These are phyloP conservation scores for Tetranychus piercei DNA, from an alignment of 2,888 invertebrate genomes.

Conservation along the genomic window DNA sequence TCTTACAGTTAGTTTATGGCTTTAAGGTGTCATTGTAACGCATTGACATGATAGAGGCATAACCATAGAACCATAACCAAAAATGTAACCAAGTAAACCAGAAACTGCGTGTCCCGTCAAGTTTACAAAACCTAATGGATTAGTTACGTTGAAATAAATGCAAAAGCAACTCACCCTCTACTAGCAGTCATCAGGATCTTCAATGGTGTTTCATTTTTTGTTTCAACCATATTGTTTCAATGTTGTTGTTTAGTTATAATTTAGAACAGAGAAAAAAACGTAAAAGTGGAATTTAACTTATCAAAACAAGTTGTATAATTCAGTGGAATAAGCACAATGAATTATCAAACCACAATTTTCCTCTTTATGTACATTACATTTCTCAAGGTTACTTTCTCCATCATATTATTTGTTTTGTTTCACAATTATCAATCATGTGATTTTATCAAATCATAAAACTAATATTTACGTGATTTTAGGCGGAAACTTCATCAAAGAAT, in stretches of 20 bases:
- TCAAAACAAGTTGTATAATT: neutral
- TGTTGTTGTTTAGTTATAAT: neutral
- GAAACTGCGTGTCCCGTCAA: neutral
- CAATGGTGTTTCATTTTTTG: neutral
- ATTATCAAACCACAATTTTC: too few species aligned
- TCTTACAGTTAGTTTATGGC: neutral
- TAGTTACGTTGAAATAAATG: neutral
- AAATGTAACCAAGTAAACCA: neutral
- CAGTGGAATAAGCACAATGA: too few species aligned
- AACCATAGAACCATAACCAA: too few species aligned
- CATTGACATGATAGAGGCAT: too few species aligned
- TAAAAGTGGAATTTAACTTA: neutral
- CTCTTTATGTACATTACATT: too few species aligned
- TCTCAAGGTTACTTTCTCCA: too few species aligned
- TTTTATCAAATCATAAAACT: too few species aligned
- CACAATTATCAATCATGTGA: too few species aligned
- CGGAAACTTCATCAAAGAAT: too few species aligned
- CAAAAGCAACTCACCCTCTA: neutral
- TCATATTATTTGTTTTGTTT: too few species aligned
- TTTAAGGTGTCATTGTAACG: too few species aligned
- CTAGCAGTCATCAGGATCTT: neutral
- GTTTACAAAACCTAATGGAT: neutral
- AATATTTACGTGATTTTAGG: too few species aligned
- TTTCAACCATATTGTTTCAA: neutral
- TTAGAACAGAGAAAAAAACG: neutral